Conservation (phyloP, 2,888 invertebrate species). For the Scrobipalpa costella region DNA sequence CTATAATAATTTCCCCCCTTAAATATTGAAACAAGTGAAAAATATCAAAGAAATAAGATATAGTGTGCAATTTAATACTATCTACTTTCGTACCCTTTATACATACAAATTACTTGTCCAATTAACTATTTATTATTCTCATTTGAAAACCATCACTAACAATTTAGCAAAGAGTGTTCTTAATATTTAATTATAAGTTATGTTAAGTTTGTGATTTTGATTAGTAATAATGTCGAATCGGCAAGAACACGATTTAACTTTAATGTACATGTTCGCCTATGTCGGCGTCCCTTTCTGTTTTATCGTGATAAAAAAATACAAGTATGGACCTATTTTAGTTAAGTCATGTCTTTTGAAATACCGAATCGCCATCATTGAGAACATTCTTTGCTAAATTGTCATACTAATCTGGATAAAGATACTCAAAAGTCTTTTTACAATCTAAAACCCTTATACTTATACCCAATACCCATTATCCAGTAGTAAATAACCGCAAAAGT, state of each 20-base stretch:
- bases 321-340: too few species aligned
- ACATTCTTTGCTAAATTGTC: slow-evolving; percentile 14
- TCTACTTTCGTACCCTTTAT: not conserved
- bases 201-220: too few species aligned
- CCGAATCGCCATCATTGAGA: too few species aligned
- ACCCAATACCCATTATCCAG: not conserved
- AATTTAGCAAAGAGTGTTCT: slow-evolving; percentile 12
- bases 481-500: not conserved
- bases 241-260: too few species aligned
- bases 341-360: too few species aligned
- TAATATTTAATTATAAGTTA: not conserved
- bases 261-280: too few species aligned
- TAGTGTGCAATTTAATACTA: not conserved
- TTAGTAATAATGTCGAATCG: too few species aligned
- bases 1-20: not conserved
- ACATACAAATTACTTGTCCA: too few species aligned
- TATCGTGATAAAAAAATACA: too few species aligned
- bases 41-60: not conserved
- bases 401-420: not conserved
- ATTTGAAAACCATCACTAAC: not conserved
- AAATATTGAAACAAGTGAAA: not conserved
- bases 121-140: not conserved
- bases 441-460: too few species aligned
- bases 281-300: too few species aligned
- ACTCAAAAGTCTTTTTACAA: too few species aligned